Base-by-base conservation (phyloP, 92 coral and sea anemone species). In the Parazoanthus darwini region DNA sequence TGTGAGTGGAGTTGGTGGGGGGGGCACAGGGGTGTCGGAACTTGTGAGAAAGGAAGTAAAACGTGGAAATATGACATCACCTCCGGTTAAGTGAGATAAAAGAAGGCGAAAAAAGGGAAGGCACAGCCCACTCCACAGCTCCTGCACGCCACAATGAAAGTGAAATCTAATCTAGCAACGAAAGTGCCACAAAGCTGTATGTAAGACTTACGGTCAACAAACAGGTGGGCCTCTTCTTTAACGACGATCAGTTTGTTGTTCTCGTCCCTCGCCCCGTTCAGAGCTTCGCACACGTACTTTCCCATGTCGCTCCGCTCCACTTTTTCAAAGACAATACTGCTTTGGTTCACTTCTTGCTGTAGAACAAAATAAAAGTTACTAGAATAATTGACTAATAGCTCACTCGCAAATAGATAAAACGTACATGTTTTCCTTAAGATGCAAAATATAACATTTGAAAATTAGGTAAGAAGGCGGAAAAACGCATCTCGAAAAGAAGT, bases 241-340 rank as follows among this genome's bases (percentile, higher is more conserved):
- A 81, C 33, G 23, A 81, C 54, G 25, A 81, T 81, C 26, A 81
- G 48, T 58, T 59, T 37, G 72, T 81, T 38, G 72, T 81, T 81
- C 14, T 56, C 73, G 20, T 81, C 85, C 25, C 85, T 56, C 25
- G 85, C 85, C 15, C 85, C 85, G 3, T 81, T 81, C 25, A 58
- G 33, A 0, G 74, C 85, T 42, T 58, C 73, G 11, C 85, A 81
- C 73, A 58, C 50, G 35, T 81, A 81, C 50, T 81, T 63, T 36
- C 85, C 85, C 16, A n/a, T 63, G 29, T 81, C 50, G 4, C 74
- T 8, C 18, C 38, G 50, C 23, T 81, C 16, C 50, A 81, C 85
- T 29, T 81, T 58, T n/a, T 81, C 51, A 56, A 81, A 81, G 1
- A n/a, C 15, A 3, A 81, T 4, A 16, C 14, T 81, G 46, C 85